These are phyloP conservation scores for Mastigias papua DNA, from an alignment of 30 jellyfish, hydroid and myxozoan genomes.

Conservation along the genomic window DNA sequence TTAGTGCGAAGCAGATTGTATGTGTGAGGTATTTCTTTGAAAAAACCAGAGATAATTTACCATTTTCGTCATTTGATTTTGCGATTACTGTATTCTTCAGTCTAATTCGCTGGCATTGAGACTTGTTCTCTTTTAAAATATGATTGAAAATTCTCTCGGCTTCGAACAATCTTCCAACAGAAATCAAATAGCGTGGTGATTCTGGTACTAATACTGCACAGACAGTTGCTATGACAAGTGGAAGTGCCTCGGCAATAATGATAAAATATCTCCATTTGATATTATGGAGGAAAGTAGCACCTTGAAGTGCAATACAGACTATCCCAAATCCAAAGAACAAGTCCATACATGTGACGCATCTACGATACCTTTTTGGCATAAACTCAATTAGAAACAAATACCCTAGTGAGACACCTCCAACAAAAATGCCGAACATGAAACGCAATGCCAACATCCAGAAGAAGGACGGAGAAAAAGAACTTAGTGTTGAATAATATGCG, in stretches of 20 bases:
- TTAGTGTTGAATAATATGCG: slow-evolving; percentile 59
- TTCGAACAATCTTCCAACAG: slow-evolving; percentile 54
- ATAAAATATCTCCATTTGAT: slow-evolving; percentile 69
- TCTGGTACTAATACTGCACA: slow-evolving; percentile 69
- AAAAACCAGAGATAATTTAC: slow-evolving; percentile 28
- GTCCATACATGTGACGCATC: slow-evolving; percentile 75
- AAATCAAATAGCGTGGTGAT: slow-evolving; percentile 69
- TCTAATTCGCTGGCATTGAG: slow-evolving; percentile 51
- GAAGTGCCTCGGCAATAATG: slow-evolving; percentile 73
- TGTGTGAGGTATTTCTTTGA: slow-evolving; percentile 52
- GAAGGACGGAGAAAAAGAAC: slow-evolving; percentile 68
- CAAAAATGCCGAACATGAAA: slow-evolving; percentile 70
- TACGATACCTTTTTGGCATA: slow-evolving; percentile 76
- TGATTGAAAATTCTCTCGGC: slow-evolving; percentile 71
- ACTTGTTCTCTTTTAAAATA: slow-evolving; percentile 41
- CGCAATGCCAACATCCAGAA: slow-evolving; percentile 67
- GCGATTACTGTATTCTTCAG: slow-evolving; percentile 26
- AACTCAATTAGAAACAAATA: slow-evolving; percentile 68
- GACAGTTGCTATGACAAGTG: slow-evolving; percentile 58
- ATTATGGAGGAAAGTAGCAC: slow-evolving; percentile 65
- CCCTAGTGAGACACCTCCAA: slow-evolving; percentile 77
- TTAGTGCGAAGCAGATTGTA: slow-evolving; percentile 63
- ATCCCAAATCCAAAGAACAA: slow-evolving; percentile 74
- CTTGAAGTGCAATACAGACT: slow-evolving; percentile 74
- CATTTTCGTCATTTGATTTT: slow-evolving; percentile 11